Evolutionary conservation across 2,888 invertebrate genomes (phyloP), one percentile per base, ranked within the genome.

Genomic region (Phragmatobia fuliginosa): DNA sequence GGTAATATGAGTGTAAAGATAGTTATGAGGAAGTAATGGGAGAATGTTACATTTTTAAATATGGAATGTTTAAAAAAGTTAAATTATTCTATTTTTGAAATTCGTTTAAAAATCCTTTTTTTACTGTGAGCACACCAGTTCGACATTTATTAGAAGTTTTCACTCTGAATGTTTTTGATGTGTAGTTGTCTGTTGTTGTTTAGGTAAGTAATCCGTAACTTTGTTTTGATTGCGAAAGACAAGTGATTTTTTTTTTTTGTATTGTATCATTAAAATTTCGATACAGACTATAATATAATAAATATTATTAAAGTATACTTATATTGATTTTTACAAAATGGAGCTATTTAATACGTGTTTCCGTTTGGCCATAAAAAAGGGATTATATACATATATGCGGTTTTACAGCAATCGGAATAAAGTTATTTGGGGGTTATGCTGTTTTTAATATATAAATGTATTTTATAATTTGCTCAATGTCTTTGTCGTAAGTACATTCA

Each of bases 401-500:
- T 31, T 16, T 60, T 32, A 33, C 11, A 60, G 10, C 18, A 33
- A 60, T 32, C 21, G 32, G 8, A 60, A 56, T 28, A 56, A 28
- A 56, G 28, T 56, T 56, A 56, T 16, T 28, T 7, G 28, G 11
- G 14, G 28, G 28, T 11, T 56, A 1, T 25, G 11, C 25, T 28
- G 62, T 41, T 67, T 61, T 68, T 60, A 21, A 58, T 33, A 52
- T 16, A 36, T 36, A 61, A 10, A n/a, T 45, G 33, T 60, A 41
- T 33, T 62, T 65, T 68, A 64, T 66, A 58, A 62, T 76, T 78
- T 76, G 73, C 74, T 78, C 78, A 80, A 71, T 76, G 18, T 65
- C 25, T 45, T 49, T 62, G 70, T 72, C 59, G 65, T 73, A 78
- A 76, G 79, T 82, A 80, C 79, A 78, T 72, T 62, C 18, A 70